Percentiles rank a stretch among this genome's conserved stretches.
Evolutionary conservation across 2,797 vertebrate species (phyloP).

Genomic region (Lepidocolaptes lacrymiger): DNA sequence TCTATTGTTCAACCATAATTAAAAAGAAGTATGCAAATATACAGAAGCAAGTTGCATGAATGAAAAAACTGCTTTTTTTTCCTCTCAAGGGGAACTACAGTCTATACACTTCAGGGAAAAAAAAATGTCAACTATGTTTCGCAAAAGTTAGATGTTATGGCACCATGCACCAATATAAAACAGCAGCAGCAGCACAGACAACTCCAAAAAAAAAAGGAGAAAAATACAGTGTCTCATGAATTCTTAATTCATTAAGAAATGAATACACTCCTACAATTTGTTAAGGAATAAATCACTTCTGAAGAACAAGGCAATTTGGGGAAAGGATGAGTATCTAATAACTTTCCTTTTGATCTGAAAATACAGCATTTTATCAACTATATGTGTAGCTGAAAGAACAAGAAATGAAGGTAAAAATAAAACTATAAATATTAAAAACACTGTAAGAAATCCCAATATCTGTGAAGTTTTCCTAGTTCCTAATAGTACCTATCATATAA

Average conservation of each 20-base stretch:
- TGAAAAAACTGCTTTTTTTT: background rate
- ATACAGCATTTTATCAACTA: background rate
- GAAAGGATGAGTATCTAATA: background rate
- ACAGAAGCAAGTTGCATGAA: background rate
- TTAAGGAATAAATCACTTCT: background rate
- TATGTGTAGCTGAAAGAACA: background rate
- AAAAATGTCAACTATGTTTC: background rate
- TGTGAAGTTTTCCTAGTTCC: background rate
- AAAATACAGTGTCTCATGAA: background rate
- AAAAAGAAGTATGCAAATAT: background rate
- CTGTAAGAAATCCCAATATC: background rate
- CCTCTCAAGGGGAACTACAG: background rate
- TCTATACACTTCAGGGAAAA: background rate
- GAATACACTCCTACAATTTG: background rate
- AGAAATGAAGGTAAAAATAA: background rate
- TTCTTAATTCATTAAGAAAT: conserved; percentile 23
- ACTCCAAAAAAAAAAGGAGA: background rate
- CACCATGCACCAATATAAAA: background rate
- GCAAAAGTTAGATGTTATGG: background rate
- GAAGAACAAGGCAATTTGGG: background rate
- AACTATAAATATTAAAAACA: background rate
- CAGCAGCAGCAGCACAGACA: background rate
- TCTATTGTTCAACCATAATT: background rate
- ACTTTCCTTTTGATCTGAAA: conserved; percentile 40
- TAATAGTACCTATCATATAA: background rate